Evolutionary conservation across 2,113 vertebrate species (phyloP).

Genomic region (Neopipo cinnamomea): DNA sequence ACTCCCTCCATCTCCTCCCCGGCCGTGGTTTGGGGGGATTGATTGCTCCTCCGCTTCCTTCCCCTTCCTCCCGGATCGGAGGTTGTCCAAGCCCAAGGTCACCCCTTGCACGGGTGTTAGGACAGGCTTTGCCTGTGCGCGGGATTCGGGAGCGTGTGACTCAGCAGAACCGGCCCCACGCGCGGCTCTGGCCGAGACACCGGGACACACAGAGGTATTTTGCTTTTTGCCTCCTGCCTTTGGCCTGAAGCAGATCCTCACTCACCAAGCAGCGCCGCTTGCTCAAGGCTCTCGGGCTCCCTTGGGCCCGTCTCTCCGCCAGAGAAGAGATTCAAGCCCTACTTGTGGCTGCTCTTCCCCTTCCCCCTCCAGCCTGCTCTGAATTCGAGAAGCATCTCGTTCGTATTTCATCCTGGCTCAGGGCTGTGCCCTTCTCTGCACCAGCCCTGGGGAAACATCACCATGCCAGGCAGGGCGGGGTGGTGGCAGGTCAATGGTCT

Average conservation of each 20-base stretch:
- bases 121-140: not conserved
- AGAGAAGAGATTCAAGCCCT: not conserved
- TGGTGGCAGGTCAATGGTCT: not conserved
- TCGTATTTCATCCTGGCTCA: not conserved
- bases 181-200: not conserved
- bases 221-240: not conserved
- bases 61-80: not conserved
- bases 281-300: not conserved
- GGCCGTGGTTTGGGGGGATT: constrained; percentile 42
- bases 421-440: not conserved
- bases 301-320: not conserved
- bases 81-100: constrained; percentile 62
- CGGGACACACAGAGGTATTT: not conserved
- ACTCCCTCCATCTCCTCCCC: not conserved
- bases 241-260: not conserved
- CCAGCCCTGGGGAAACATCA: not conserved
- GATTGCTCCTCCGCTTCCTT: constrained; percentile 42
- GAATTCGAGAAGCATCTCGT: constrained; percentile 15
- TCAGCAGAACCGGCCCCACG: constrained; percentile 25
- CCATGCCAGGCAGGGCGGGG: not conserved
- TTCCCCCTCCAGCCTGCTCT: constrained; percentile 23
- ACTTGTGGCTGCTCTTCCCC: not conserved
- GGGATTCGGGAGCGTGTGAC: not conserved
- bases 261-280: not conserved
- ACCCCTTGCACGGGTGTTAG: not conserved